These are phyloP conservation scores for Phytoseiulus persimilis DNA, from an alignment of 2,888 invertebrate species.

Conservation along the genomic window DNA sequence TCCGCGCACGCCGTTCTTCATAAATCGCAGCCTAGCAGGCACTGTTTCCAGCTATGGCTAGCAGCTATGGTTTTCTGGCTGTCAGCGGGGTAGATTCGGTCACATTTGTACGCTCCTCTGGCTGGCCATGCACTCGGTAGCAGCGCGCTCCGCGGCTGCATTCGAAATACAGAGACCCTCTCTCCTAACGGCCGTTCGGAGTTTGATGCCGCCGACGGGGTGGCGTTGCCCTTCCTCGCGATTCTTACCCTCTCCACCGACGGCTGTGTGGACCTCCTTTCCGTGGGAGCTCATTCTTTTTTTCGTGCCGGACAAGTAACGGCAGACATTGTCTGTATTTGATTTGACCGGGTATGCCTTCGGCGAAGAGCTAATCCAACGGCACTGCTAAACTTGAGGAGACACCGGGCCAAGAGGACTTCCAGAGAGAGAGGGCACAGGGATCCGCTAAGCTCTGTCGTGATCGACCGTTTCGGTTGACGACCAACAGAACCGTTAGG, in stretches of 20 bases:
- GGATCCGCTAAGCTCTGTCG: no score
- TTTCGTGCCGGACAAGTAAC: neutral
- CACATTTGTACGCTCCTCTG: neutral
- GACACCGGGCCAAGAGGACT: no score
- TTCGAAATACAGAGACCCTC: constrained; percentile 5
- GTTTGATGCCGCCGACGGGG: neutral
- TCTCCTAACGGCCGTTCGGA: constrained; percentile 5
- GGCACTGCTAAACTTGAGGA: no score
- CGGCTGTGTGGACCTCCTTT: neutral
- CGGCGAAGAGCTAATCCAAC: no score
- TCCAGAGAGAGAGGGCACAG: no score
- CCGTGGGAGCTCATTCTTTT: neutral
- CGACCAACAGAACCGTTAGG: no score
- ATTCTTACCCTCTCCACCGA: neutral
- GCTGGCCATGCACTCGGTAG: neutral
- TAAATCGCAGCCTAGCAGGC: neutral
- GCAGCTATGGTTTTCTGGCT: neutral
- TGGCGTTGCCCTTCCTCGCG: neutral
- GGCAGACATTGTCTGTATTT: neutral
- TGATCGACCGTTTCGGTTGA: no score
- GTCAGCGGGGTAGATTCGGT: neutral
- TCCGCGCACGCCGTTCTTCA: neutral
- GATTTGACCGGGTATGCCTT: no score
- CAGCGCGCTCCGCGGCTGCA: constrained; percentile 5
- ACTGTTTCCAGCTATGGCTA: neutral